A percentile compares a stretch with the other conserved stretches of the same genome.
These are phyloP conservation scores for Drosophila maculinotata DNA, from an alignment of 2,888 invertebrate genomes.

Conservation along the genomic window DNA sequence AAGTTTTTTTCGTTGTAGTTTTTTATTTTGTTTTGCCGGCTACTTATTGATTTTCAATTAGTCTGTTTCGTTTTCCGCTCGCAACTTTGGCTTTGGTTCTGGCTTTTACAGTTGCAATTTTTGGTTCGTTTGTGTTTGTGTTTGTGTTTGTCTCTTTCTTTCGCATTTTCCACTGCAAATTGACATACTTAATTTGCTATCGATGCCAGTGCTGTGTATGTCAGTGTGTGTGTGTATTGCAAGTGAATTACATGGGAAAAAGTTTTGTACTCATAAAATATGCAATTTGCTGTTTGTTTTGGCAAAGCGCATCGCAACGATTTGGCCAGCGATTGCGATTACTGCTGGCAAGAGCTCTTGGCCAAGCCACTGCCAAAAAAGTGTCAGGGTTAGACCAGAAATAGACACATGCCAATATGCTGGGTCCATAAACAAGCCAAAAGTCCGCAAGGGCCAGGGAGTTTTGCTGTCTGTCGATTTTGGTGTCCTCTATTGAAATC, in stretches of 20 bases:
- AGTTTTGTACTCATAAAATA: constrained; percentile 74
- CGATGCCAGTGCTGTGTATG: constrained; percentile 37
- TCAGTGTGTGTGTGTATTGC: constrained; percentile 26
- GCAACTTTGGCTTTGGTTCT: constrained; percentile 51
- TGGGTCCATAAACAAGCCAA: constrained; percentile 61
- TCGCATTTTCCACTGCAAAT: constrained; percentile 60
- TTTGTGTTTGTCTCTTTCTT: constrained; percentile 34
- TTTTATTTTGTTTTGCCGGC: constrained; percentile 23
- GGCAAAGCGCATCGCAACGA: constrained; percentile 62
- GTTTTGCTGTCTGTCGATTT: constrained; percentile 7
- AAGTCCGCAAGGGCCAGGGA: constrained; percentile 10
- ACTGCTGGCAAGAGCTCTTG: constrained; percentile 51
- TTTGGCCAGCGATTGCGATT: constrained; percentile 61
- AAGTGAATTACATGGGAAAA: constrained; percentile 61
- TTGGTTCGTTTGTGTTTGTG: constrained; percentile 30
- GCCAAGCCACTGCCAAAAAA: constrained; percentile 66
- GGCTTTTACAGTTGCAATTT: constrained; percentile 54
- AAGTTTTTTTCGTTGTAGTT: constrained; percentile 17
- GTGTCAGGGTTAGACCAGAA: constrained; percentile 72
- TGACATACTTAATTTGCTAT: constrained; percentile 78
- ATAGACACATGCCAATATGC: constrained; percentile 74
- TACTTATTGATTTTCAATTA: constrained; percentile 78
- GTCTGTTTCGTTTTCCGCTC: constrained; percentile 58
- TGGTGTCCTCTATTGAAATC: constrained; percentile 19
- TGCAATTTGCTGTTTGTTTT: constrained; percentile 69